Base-by-base conservation (phyloP, 2,113 vertebrate genomes). In the Capreolus pygargus region DNA sequence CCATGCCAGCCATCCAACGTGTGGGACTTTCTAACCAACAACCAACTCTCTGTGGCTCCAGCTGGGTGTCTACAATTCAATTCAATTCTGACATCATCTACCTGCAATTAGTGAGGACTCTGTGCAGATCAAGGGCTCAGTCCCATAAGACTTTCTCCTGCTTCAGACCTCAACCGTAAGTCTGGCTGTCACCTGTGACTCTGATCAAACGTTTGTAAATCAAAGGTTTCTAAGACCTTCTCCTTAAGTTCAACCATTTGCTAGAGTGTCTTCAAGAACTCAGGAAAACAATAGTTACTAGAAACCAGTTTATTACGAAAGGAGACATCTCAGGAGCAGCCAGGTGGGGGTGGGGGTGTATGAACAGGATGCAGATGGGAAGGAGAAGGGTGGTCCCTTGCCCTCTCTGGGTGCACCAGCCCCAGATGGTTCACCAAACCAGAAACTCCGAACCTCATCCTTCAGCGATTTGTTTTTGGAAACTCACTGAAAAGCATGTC, bases 1-100 rank as follows among this genome's bases (percentile, higher is more conserved):
- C 83, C 36, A 33, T 1, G 9, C 82, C 9, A 54, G 52, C 17
- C 4, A 6, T 27, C 82, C 82, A 10, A 3, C 0, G 0, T 17
- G 23, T 16, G 15, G 54, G 54, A 39, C 11, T 57, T 57, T 57
- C n/a, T 39, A 28, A 27, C 15, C n/a, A 17, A 25, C 82, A 36
- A 39, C n/a, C 54, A 57, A 1, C 57, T 39, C 54, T 39, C 54
- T 84, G 82, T 10, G 36, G 36, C 82, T 17, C 54, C 82, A 57
- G 52, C 33, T 27, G 52, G 21, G 0, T 5, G 52, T 39, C n/a
- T 27, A 55, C 52, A 27, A 9, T 55, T 55, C 12, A 36, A 4
- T 52, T 84, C 23, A 39, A 11, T 27, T 27, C 82, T 57, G 82
- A 57, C 54, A 17, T 54, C 14, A 14, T 84, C 82, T 57, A 16